A percentile compares a stretch with the other conserved stretches of the same genome.
phyloP scores from a whole-genome alignment of 2,888 invertebrate species.

The Amorpha juglandis region DNA sequence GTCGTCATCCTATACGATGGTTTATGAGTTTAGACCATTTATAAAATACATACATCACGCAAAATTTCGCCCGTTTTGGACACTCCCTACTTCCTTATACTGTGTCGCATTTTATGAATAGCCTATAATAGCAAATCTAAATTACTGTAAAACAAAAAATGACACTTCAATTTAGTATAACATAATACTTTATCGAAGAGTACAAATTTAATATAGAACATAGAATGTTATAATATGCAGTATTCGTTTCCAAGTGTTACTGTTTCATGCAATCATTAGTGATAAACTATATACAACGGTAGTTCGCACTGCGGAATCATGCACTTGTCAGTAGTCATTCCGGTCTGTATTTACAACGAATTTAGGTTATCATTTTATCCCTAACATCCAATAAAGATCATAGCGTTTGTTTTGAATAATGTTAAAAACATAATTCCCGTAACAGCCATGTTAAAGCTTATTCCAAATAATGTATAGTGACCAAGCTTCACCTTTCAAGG shows the following conservation, averaged over 20 bases:
- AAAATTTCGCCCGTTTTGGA: too few relatives aligned
- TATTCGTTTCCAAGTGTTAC: neutral
- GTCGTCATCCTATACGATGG: too few relatives aligned
- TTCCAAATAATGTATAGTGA: neutral
- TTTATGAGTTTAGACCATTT: too few relatives aligned
- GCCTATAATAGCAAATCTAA: too few relatives aligned
- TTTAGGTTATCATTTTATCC: slow-evolving; percentile 10
- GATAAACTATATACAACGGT: neutral
- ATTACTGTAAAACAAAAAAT: too few relatives aligned
- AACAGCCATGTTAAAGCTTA: neutral
- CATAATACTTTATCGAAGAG: too few relatives aligned
- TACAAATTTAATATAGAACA: neutral
- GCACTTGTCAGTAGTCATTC: slow-evolving; percentile 5
- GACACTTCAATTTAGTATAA: too few relatives aligned
- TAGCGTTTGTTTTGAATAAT: neutral
- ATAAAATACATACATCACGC: too few relatives aligned
- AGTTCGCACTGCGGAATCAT: neutral
- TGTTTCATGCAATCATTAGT: neutral
- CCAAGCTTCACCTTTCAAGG: neutral
- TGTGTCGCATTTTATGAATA: too few relatives aligned
- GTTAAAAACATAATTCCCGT: neutral
- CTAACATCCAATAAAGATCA: neutral
- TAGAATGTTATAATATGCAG: neutral
- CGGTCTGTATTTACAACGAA: neutral
- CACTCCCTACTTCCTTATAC: too few relatives aligned